Percentiles rank a stretch among this genome's conserved stretches.
These are phyloP conservation scores for Periophthalmodon schlosseri DNA, from an alignment of 2,113 vertebrate species.

Conservation along the genomic window DNA sequence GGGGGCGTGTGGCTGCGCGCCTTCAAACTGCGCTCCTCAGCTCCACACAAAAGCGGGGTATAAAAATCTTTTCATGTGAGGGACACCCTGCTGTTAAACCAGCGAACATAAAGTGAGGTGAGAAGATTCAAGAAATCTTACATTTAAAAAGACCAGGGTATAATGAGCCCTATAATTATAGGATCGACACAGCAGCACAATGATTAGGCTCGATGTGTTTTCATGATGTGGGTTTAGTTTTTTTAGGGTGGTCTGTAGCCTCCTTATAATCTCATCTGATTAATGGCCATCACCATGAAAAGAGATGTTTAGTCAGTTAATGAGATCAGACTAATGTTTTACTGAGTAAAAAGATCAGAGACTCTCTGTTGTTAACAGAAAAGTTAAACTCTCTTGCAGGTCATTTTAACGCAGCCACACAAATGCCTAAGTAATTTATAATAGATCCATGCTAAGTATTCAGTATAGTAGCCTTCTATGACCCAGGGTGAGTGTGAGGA, in stretches of 20 bases:
- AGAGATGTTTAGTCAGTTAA: not conserved
- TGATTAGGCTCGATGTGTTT: no score
- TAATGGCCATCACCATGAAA: not conserved
- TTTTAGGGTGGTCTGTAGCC: not conserved
- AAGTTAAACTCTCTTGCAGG: no score
- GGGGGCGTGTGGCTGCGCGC: constrained; percentile 33
- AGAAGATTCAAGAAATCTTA: not conserved
- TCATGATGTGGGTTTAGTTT: not conserved
- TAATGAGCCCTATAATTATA: no score
- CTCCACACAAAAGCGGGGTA: constrained; percentile 15
- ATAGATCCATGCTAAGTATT: no score
- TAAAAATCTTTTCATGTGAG: not conserved
- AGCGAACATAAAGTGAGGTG: not conserved
- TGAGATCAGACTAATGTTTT: not conserved
- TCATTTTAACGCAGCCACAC: no score
- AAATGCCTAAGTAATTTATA: no score
- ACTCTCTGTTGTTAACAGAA: not conserved
- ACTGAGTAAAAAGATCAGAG: not conserved
- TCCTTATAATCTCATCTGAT: not conserved
- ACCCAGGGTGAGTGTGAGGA: not conserved
- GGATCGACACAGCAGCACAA: no score
- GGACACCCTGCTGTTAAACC: not conserved
- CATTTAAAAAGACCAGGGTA: no score
- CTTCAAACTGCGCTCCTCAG: constrained; percentile 1
- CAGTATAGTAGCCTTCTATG: no score